phyloP scores from a whole-genome alignment of 2,113 vertebrate species.

The Poeciliopsis prolifica region DNA sequence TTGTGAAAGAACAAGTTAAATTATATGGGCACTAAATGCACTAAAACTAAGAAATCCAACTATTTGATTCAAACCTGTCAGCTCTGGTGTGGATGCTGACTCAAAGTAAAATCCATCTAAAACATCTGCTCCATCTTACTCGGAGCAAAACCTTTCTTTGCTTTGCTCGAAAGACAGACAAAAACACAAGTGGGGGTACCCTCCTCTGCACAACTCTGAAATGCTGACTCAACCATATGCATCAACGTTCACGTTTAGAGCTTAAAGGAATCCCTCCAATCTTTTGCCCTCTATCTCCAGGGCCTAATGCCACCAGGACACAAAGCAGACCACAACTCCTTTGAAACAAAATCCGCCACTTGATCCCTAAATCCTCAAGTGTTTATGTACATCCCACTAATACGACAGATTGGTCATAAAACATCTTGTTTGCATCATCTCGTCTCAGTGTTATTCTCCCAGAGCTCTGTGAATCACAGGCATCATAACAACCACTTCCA shows the following conservation, averaged over 20 bases:
- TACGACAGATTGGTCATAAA: conserved; percentile 61
- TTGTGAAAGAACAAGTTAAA: background rate
- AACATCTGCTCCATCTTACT: conserved; percentile 67
- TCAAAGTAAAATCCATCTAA: conserved; percentile 47
- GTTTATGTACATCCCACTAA: conserved; percentile 50
- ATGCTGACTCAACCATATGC: conserved; percentile 28
- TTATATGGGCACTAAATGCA: background rate
- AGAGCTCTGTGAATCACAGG: conserved; percentile 38
- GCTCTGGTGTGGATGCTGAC: conserved; percentile 39
- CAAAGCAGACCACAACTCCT: conserved; percentile 57
- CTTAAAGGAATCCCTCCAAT: conserved; percentile 18
- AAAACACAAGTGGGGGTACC: conserved; percentile 38
- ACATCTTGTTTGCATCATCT: conserved; percentile 58
- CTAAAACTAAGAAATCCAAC: conserved; percentile 18
- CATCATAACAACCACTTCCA: conserved; percentile 36
- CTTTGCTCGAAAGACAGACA: conserved; percentile 50
- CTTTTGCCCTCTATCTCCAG: conserved; percentile 28
- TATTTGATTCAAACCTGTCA: conserved; percentile 16
- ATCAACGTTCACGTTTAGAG: background rate
- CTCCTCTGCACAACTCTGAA: conserved; percentile 35
- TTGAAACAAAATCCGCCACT: conserved; percentile 63
- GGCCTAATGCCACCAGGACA: conserved; percentile 49
- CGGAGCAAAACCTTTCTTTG: conserved; percentile 12
- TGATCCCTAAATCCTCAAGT: conserved; percentile 47
- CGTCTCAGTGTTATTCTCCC: conserved; percentile 39